Evolutionary conservation across 1,140 invertebrate genomes (phyloP), one percentile per base, ranked within the genome.

Genomic region (Drosophila sturtevanti): DNA sequence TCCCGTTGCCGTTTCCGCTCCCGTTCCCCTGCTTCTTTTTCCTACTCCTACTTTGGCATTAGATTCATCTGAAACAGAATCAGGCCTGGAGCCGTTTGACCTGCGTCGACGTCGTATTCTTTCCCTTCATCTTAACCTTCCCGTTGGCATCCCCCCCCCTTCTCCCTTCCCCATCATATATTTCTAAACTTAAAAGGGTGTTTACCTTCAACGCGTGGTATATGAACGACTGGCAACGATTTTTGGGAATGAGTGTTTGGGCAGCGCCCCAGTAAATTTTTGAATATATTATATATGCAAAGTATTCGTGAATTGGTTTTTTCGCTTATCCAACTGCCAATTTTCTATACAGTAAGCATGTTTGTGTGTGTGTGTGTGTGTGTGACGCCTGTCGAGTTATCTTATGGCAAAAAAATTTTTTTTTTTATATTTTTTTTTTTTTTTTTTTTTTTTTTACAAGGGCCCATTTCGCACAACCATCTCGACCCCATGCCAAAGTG

Each of bases 251-350:
- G 16, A 48, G 27, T 72, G 84, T 76, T 72, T 77, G 84, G 82
- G 76, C 84, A 79, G 77, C 73, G 74, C 69, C 63, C 70, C 67
- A 71, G 67, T 80, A 81, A 73, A 87, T 82, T 90, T 74, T 77
- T 72, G 81, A 87, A 90, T 90, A 90, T 82, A 90, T 91, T 77
- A 86, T 84, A 86, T 89, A 91, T 82, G 89, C 89, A 89, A 90
- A 91, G 81, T 91, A 89, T 89, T 91, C 89, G 76, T 89, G 89
- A 91, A 91, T 91, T 90, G 89, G 89, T 90, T 91, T 91, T 85
- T 91, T 91, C 81, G 89, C 79, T 90, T 89, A 90, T 90, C 89
- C 89, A 90, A 86, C 78, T 90, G 84, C 89, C 89, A 91, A 91
- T 90, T 91, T 90, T 90, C 84, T 89, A 87, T 84, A 82, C 71